Conservation (phyloP, 2,888 invertebrate species). For the Harpagoxenus sublaevis region DNA sequence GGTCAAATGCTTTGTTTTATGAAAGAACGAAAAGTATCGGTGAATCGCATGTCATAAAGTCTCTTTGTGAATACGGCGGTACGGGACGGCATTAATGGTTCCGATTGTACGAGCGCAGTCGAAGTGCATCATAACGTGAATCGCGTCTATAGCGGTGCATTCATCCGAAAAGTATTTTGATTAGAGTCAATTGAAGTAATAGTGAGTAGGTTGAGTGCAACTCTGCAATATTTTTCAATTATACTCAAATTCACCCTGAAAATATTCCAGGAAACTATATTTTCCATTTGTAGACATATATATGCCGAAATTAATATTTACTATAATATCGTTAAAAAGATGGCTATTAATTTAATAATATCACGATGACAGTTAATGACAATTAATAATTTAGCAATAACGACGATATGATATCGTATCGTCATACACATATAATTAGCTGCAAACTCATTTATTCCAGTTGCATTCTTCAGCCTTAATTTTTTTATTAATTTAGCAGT, state of each 20-base stretch:
- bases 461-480: neutral
- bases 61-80: neutral
- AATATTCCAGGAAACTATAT: neutral
- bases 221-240: constrained; percentile 40
- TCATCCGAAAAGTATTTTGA: constrained; percentile 46
- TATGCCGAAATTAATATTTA: neutral
- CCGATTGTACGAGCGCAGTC: constrained; percentile 14
- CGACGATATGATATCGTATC: neutral
- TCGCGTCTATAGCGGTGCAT: constrained; percentile 8
- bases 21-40: neutral
- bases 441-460: neutral
- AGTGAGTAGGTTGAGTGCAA: constrained; percentile 26
- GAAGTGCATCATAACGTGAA: constrained; percentile 36
- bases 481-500: neutral
- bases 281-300: neutral
- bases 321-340: neutral
- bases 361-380: neutral
- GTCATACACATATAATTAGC: neutral
- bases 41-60: neutral
- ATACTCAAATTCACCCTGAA: neutral
- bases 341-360: neutral
- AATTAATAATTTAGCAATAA: neutral
- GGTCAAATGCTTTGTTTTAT: neutral
- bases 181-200: constrained; percentile 49
- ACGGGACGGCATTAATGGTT: neutral